Evolutionary conservation across 2,888 invertebrate genomes (phyloP).

Genomic region (Zaprionus lineosus): DNA sequence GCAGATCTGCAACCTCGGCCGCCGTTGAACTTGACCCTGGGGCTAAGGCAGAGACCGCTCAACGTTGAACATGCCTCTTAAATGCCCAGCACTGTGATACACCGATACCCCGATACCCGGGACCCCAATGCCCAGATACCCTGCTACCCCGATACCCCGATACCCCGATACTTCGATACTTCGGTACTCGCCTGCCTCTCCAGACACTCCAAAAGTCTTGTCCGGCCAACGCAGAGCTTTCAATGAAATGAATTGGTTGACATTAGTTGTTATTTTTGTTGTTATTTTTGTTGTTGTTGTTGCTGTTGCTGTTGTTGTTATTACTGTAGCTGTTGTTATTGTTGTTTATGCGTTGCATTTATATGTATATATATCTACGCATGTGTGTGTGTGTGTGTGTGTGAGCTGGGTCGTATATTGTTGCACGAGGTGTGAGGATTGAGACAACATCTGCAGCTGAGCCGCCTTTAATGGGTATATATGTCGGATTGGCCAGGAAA

Average conservation of each 20-base stretch:
- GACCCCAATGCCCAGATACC: constrained; percentile 28
- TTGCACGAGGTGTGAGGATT: constrained; percentile 64
- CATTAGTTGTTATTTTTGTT: constrained; percentile 65
- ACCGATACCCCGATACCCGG: too few species aligned
- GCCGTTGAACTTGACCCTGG: constrained; percentile 73
- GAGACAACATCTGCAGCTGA: constrained; percentile 70
- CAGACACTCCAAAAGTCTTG: constrained; percentile 35
- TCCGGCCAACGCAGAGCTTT: constrained; percentile 74
- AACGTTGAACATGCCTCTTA: constrained; percentile 73
- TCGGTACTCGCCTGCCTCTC: constrained; percentile 17
- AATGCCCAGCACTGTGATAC: constrained; percentile 58
- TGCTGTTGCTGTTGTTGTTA: constrained; percentile 26
- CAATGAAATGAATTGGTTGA: constrained; percentile 77
- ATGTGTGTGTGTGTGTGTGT: background rate
- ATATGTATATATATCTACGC: constrained; percentile 3
- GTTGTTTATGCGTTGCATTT: constrained; percentile 34
- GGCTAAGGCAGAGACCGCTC: constrained; percentile 76
- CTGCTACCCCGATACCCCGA: too few species aligned
- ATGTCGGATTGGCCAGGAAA: constrained; percentile 73
- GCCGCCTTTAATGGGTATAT: constrained; percentile 75
- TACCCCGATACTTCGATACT: too few species aligned
- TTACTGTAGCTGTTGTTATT: constrained; percentile 16
- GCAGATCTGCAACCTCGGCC: constrained; percentile 2
- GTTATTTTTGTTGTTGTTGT: constrained; percentile 15
- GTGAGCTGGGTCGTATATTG: constrained; percentile 35